Evolutionary conservation across 1,140 invertebrate species (phyloP), one percentile per base, ranked within the genome.

Genomic region (Palaemon carinicauda): DNA sequence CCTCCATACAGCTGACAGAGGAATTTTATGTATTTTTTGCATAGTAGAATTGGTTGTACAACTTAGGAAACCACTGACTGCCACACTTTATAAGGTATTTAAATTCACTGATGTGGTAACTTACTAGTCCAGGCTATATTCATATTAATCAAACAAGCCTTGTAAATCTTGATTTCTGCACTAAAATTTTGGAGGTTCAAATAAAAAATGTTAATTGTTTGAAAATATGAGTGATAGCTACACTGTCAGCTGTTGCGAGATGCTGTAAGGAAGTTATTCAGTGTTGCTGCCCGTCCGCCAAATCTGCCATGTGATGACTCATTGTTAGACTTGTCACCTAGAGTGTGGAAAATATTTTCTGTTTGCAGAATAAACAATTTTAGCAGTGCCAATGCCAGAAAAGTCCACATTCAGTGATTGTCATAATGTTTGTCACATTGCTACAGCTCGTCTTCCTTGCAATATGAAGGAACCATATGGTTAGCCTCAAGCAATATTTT

Each of bases 401-500:
- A 60, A 60, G 51, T 29, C 52, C 33, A 29, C 24, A 54, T 54
- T 60, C 33, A 33, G 33, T 54, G 56, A 52, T 56, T 31, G 78
- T 54, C 54, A 77, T 51, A 77, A 79, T 53, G 27, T 79, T 31
- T 33, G 17, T 80, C 54, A 80, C 24, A 60, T 54, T 33, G 78
- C 54, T 33, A 80, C 52, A 41, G 80, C 65, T 73, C 80, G 80
- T 81, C 80, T 81, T 81, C 80, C 80, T 81, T 81, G 80, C 60
- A 71, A 81, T 71, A 52, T 27, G 65, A 73, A 73, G 65, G 65
- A 69, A 81, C 56, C 41, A 41, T 71, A 71, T 50, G 33, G 80
- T 81, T 81, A 71, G 80, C 80, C 80, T 81, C n/a, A 69, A 71
- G 56, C 80, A 81, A 81, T 71, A 81, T 73, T 81, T 71, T 81